Conservation (phyloP, 2,888 invertebrate genomes). For the Leucophenga maculata region DNA sequence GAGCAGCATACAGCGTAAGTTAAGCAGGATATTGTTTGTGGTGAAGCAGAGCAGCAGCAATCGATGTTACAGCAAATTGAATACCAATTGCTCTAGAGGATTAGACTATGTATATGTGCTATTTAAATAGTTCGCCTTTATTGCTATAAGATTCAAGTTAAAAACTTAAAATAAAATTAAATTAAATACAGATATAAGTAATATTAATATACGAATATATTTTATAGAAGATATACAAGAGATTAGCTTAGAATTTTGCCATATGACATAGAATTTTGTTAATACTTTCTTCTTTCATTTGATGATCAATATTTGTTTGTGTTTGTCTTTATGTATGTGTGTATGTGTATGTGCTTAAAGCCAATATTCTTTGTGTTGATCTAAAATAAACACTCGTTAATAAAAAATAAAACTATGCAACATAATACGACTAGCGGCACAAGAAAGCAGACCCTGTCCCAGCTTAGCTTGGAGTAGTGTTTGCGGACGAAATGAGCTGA, state of each 20-base stretch:
- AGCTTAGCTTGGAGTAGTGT: conserved; percentile 42
- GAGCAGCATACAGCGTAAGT: too few species aligned
- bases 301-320: background rate
- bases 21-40: too few species aligned
- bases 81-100: too few species aligned
- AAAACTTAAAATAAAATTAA: conserved; percentile 7
- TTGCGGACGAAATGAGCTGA: conserved; percentile 5
- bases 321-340: background rate
- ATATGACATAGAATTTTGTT: background rate
- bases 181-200: too few species aligned
- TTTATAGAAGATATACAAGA: background rate
- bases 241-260: background rate
- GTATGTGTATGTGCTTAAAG: background rate
- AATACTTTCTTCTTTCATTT: background rate
- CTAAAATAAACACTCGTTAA: conserved; percentile 58
- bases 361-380: conserved; percentile 30
- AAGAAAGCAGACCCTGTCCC: conserved; percentile 55
- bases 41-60: conserved; percentile 27
- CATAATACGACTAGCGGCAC: conserved; percentile 57
- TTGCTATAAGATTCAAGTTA: too few species aligned
- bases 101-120: too few species aligned
- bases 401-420: conserved; percentile 59
- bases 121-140: too few species aligned
- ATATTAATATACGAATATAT: too few species aligned
- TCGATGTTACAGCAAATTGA: background rate